Percentiles rank a stretch among this genome's conserved stretches.
Conservation (phyloP, 2,113 vertebrate genomes). For the Galemys pyrenaicus region DNA sequence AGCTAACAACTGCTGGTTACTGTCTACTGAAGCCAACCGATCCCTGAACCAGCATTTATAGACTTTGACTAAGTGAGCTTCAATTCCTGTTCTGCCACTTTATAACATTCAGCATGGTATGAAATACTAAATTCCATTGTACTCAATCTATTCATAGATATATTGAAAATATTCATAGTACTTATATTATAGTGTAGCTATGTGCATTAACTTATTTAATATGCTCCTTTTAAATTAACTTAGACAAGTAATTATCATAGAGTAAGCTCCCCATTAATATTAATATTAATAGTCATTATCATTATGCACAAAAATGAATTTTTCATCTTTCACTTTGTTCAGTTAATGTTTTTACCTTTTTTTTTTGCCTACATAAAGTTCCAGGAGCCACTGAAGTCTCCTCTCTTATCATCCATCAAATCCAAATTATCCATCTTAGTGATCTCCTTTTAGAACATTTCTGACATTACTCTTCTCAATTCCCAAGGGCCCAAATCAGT, state of each 20-base stretch:
- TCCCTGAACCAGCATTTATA: neutral
- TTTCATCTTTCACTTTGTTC: neutral
- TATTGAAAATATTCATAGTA: neutral
- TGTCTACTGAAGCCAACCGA: neutral
- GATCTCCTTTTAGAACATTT: neutral
- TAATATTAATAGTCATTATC: neutral
- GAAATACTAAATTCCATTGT: neutral
- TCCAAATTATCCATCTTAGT: neutral
- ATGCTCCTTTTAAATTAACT: neutral
- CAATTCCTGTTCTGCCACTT: neutral
- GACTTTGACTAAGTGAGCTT: neutral
- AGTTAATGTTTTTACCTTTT: neutral
- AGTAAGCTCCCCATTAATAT: neutral
- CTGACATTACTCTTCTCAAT: neutral
- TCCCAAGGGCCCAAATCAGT: fast-evolving
- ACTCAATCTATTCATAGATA: neutral
- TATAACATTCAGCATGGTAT: neutral
- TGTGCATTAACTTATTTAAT: neutral
- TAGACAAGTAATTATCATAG: neutral
- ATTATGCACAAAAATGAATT: neutral
- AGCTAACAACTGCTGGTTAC: neutral
- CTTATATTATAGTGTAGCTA: neutral
- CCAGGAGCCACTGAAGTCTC: neutral
- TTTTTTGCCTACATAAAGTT: neutral
- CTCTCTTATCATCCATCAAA: neutral